phyloP scores from a whole-genome alignment of 2,888 invertebrate genomes.

The Drosophila neotestacea region DNA sequence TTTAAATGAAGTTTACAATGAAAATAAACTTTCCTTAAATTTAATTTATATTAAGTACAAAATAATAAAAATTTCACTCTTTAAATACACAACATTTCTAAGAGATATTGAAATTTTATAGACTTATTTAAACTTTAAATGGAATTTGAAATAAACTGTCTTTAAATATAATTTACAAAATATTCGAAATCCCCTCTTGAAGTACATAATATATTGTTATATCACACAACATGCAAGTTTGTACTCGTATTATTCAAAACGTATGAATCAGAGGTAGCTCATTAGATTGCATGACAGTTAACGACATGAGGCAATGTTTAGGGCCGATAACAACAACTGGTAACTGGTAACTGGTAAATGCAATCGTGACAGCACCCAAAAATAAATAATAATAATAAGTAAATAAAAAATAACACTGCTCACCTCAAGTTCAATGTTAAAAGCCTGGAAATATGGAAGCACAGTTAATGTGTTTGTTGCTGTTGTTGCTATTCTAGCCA shows the following conservation, averaged over 20 bases:
- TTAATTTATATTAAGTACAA: neutral
- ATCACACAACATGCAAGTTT: neutral
- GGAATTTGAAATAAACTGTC: neutral
- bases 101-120: too few relatives aligned
- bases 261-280: constrained; percentile 51
- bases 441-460: constrained; percentile 26
- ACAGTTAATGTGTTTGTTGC: constrained; percentile 19
- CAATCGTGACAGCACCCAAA: constrained; percentile 32
- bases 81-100: neutral
- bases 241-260: constrained; percentile 5
- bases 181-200: neutral
- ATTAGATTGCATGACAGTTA: constrained; percentile 64
- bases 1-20: neutral
- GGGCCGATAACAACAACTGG: constrained; percentile 29
- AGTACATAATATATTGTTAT: constrained; percentile 7
- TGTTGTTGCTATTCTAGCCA: constrained; percentile 18
- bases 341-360: constrained; percentile 12
- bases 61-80: neutral
- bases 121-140: neutral
- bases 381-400: constrained; percentile 23
- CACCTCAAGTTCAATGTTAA: constrained; percentile 70
- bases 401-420: constrained; percentile 26
- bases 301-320: constrained; percentile 24
- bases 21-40: neutral
- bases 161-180: neutral